Conservation (phyloP, 2,797 vertebrate species). For the Eurystomus glaucurus region DNA sequence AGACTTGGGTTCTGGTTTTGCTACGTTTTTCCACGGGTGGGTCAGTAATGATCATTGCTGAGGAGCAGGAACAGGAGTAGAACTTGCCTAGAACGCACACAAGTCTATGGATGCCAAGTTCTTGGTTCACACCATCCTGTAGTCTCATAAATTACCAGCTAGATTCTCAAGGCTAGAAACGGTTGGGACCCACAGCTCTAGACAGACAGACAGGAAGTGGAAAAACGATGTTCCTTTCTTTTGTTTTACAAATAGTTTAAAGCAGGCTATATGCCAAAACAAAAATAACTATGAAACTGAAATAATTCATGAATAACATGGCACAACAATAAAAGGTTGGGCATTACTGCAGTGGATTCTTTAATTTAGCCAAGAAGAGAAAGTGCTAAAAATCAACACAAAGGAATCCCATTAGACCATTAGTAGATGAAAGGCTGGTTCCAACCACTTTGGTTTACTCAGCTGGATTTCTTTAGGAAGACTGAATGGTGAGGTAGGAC, state of each 20-base stretch:
- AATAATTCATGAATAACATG: slow-evolving; percentile 34
- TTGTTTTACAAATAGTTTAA: slow-evolving; percentile 39
- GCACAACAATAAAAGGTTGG: slow-evolving; percentile 24
- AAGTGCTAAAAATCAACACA: slow-evolving; percentile 71
- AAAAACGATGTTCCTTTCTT: slow-evolving; percentile 34
- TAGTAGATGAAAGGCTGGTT: slow-evolving; percentile 56
- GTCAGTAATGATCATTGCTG: background rate
- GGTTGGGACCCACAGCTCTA: slow-evolving; percentile 13
- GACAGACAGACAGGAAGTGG: slow-evolving; percentile 35
- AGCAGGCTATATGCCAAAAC: background rate
- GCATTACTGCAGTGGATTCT: background rate
- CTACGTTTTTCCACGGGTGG: background rate
- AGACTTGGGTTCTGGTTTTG: background rate
- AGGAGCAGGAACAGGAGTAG: background rate
- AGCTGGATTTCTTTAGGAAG: slow-evolving; percentile 51
- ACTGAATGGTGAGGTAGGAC: slow-evolving; percentile 34
- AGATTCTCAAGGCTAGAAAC: background rate
- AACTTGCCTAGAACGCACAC: background rate
- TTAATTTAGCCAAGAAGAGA: slow-evolving; percentile 45
- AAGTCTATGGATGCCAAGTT: background rate
- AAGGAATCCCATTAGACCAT: slow-evolving; percentile 45
- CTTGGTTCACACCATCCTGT: background rate
- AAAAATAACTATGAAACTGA: slow-evolving; percentile 38
- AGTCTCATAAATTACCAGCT: background rate
- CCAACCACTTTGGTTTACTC: slow-evolving; percentile 42